Evolutionary conservation across 2,113 vertebrate species (phyloP).

Genomic region (Narcine bancroftii): DNA sequence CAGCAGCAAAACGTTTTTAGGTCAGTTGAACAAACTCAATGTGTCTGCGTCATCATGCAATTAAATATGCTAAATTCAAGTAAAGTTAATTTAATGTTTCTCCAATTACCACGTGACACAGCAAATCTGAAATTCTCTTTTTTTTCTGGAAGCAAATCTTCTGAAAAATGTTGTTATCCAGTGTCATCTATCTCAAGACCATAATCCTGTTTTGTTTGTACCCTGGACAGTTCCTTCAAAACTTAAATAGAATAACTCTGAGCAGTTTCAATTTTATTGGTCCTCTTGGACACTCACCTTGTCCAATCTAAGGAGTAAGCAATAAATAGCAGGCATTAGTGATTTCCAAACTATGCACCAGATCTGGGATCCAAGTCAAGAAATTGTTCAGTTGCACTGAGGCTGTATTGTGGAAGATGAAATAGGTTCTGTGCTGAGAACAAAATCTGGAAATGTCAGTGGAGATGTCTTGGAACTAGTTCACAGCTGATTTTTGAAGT

Average conservation of each 20-base stretch:
- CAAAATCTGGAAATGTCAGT: constrained; percentile 1
- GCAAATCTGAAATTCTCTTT: too few species aligned
- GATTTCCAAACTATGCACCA: neutral
- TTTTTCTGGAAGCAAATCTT: too few species aligned
- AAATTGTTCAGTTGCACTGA: neutral
- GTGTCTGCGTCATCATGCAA: too few species aligned
- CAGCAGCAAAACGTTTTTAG: too few species aligned
- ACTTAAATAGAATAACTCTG: neutral
- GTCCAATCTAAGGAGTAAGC: neutral
- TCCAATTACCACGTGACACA: too few species aligned
- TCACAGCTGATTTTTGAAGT: neutral
- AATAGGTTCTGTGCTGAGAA: neutral
- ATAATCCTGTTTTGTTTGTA: too few species aligned
- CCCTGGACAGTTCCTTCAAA: too few species aligned
- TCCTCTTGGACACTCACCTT: neutral
- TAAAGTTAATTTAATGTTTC: too few species aligned
- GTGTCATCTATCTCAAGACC: too few species aligned
- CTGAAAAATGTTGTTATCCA: too few species aligned
- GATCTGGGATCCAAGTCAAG: neutral
- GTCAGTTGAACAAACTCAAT: too few species aligned
- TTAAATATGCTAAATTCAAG: too few species aligned
- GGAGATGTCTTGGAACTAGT: neutral
- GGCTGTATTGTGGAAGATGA: neutral
- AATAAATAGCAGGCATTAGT: neutral
- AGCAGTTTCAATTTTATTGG: neutral